Base-by-base conservation (phyloP, 2,888 invertebrate species). In the Augochlorella aurata region DNA sequence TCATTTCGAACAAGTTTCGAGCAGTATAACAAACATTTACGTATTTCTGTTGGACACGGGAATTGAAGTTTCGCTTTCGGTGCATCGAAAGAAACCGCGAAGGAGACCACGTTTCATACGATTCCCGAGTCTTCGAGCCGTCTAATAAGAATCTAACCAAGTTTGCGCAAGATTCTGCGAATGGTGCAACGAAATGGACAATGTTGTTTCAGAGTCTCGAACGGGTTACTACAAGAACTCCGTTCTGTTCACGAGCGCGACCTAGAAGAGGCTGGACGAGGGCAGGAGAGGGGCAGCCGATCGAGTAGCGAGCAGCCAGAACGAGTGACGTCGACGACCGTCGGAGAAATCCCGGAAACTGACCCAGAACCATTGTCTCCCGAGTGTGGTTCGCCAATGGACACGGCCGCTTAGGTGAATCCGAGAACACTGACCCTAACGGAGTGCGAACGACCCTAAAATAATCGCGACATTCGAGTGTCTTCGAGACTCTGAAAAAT, bases 151-250 rank as follows among this genome's bases (percentile, higher is more conserved):
- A 38, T 38, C 38, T 5, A 29, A 29, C 5, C 7, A 5, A 38
- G 38, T 38, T 38, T 38, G 38, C 38, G 38, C 38, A 38, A 38
- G 38, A 2, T 5, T 38, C 38, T 38, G 38, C 3, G 38, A 38
- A 38, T 4, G 5, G 38, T 38, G 38, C 5, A 38, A 5, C 38
- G 38, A 38, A 38, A 38, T 38, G 38, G 38, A 38, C 38, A 38
- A 38, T 38, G 38, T 38, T 93, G 91, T 94, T 94, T 50, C 94
- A 94, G 94, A 94, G 85, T 94, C 94, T 70, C 93, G 94, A 87
- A 93, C 94, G 86, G 96, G 96, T 90, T 98, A 98, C 94, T 98
- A 97, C 95, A 98, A 98, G 94, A 98, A 97, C 94, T 97, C 98
- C 52, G 97, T 98, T 88, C 95, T 98, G 87, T 98, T 97, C 94